Evolutionary conservation across 2,113 vertebrate species (phyloP).

Genomic region (Scolopax mira): DNA sequence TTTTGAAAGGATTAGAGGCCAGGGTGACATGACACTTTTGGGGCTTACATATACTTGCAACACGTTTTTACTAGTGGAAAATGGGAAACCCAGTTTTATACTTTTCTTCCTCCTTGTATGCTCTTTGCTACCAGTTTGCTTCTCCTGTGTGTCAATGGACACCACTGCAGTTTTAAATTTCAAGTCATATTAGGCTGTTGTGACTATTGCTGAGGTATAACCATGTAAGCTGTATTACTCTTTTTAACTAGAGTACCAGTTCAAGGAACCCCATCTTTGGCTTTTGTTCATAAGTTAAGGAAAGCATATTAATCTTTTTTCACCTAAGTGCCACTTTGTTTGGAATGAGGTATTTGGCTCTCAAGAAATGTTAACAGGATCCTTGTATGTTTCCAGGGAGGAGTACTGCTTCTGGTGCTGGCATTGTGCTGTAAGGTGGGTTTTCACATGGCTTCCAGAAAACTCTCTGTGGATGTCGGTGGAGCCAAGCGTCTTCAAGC

Average conservation of each 20-base stretch:
- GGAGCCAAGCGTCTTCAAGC: slow-evolving; percentile 93
- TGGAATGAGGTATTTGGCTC: not conserved
- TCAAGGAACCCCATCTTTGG: not conserved
- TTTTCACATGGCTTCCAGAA: slow-evolving; percentile 91
- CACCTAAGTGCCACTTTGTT: not conserved
- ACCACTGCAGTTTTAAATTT: not conserved
- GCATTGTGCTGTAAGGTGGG: slow-evolving; percentile 92
- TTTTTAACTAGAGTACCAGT: not conserved
- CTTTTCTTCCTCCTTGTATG: not conserved
- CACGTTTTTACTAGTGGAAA: not conserved
- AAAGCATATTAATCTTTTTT: not conserved
- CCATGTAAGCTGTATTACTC: not conserved
- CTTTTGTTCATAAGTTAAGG: not conserved
- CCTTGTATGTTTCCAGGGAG: slow-evolving; percentile 79
- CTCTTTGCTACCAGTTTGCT: not conserved
- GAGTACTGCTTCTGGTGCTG: slow-evolving; percentile 90
- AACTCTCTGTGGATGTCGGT: slow-evolving; percentile 91
- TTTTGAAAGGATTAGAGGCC: not conserved
- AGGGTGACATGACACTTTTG: not conserved
- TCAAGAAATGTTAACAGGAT: not conserved
- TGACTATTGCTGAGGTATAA: not conserved
- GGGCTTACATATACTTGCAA: not conserved
- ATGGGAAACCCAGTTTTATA: not conserved
- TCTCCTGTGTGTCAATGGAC: not conserved
- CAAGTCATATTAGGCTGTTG: not conserved